Evolutionary conservation across 2,797 vertebrate species (phyloP).

Genomic region (Rousettus madagascariensis): DNA sequence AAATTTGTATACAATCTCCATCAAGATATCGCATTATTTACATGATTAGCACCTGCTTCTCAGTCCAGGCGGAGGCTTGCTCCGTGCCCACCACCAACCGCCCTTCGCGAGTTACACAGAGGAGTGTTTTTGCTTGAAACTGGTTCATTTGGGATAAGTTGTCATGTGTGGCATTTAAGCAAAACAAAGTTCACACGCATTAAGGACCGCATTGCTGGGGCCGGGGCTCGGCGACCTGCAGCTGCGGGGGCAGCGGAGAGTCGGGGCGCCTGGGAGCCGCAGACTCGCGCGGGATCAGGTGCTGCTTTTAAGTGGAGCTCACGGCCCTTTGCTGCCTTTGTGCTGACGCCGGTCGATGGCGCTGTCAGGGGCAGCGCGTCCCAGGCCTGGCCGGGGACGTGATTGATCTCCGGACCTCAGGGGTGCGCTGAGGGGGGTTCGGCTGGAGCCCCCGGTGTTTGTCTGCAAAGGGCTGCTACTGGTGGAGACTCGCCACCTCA

Average conservation of each 20-base stretch:
- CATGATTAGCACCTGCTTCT: constrained; percentile 23
- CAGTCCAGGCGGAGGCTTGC: background rate
- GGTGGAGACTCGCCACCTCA: too few relatives aligned
- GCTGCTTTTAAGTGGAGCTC: background rate
- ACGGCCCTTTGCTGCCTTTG: constrained; percentile 63
- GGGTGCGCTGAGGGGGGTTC: background rate
- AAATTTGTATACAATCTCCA: constrained; percentile 84
- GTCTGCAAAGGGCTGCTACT: too few relatives aligned
- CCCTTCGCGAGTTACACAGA: background rate
- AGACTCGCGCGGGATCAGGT: too few relatives aligned
- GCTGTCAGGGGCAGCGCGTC: constrained; percentile 48
- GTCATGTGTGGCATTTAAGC: background rate
- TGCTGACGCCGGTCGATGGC: constrained; percentile 60
- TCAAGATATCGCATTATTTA: constrained; percentile 74
- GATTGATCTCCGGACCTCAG: constrained; percentile 77
- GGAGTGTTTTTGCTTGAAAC: background rate
- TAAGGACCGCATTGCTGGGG: accelerated
- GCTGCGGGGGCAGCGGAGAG: background rate
- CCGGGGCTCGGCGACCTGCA: accelerated
- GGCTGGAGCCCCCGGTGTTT: too few relatives aligned
- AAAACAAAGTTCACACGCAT: background rate
- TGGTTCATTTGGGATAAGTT: background rate
- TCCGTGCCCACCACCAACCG: background rate
- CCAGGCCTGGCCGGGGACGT: constrained; percentile 67
- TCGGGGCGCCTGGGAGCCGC: too few relatives aligned